Base-by-base conservation (phyloP, 1,140 invertebrate genomes). In the Diorhabda carinulata region DNA sequence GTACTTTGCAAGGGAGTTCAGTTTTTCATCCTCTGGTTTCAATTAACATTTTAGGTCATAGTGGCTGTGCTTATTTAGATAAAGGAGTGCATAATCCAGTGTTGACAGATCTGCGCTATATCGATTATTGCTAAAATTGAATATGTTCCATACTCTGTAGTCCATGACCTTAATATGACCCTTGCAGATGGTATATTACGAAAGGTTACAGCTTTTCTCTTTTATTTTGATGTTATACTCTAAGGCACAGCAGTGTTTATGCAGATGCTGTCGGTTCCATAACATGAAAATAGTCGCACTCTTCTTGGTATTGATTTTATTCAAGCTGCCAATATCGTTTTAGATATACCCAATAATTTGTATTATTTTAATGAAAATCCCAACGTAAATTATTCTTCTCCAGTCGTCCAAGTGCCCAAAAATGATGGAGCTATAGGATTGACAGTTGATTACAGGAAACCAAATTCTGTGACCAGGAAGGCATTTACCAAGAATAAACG, bases 321-420 rank as follows among this genome's bases (percentile, higher is more conserved):
- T 43, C 41, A 63, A 63, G 42, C 10, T 40, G 42, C 42, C 6
- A 63, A 45, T n/a, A 43, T 63, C 7, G 44, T 63, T 9, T 44
- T 63, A 9, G 43, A 63, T 42, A 42, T 63, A 9, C 42, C 61
- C 8, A 43, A 47, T 63, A 63, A 47, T 9, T 7, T 8, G 42
- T 63, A 9, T 63, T 63, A 8, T 6, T 40, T 9, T 10, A 43
- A 63, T 44, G 44, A 25, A 3, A n/a, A 25, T 25, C 25, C 25
- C 25, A 1, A 25, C 25, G 25, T 25, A 25, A 25, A 25, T 25
- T 25, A 25, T 25, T 25, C 25, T 47, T 6, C 6, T 25, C 85
- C 83, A 2, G 71, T 85, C 0, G 80, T 87, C 0, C 62, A 87
- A 8, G 81, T 86, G 0, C 75, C 72, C 0, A 89, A 89, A 68